Conservation (phyloP, 1,140 invertebrate genomes). For the Diabrotica virgifera region DNA sequence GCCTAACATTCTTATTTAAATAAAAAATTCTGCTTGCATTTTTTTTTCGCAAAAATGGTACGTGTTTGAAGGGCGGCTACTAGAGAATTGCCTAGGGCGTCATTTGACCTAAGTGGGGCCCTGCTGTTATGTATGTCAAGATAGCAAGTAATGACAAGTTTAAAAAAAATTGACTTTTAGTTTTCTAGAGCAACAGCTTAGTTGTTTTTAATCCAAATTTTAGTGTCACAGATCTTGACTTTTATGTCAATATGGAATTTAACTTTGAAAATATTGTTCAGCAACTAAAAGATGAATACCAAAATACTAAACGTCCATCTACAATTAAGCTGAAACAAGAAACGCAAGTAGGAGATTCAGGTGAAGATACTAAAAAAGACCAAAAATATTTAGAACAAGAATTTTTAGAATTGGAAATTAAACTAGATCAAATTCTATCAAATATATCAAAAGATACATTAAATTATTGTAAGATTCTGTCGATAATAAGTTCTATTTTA, state of each 20-base stretch:
- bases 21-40: too few relatives aligned
- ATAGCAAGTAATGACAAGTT: too few relatives aligned
- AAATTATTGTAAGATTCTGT: constrained; percentile 27
- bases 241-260: neutral
- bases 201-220: neutral
- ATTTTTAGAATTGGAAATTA: constrained; percentile 10
- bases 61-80: too few relatives aligned
- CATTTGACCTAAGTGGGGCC: too few relatives aligned
- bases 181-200: too few relatives aligned
- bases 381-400: neutral
- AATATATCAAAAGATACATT: constrained; percentile 5
- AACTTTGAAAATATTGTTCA: neutral
- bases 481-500: constrained; percentile 40
- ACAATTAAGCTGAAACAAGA: neutral
- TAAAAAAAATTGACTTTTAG: too few relatives aligned
- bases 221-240: neutral
- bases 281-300: neutral
- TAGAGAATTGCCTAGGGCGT: too few relatives aligned
- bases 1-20: too few relatives aligned
- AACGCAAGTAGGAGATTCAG: constrained; percentile 12
- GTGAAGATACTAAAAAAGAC: constrained; percentile 7
- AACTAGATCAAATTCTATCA: constrained; percentile 13
- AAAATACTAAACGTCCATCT: neutral
- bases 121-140: too few relatives aligned
- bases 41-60: too few relatives aligned